phyloP scores from a whole-genome alignment of 2,797 vertebrate species.

The Semotilus atromaculatus region DNA sequence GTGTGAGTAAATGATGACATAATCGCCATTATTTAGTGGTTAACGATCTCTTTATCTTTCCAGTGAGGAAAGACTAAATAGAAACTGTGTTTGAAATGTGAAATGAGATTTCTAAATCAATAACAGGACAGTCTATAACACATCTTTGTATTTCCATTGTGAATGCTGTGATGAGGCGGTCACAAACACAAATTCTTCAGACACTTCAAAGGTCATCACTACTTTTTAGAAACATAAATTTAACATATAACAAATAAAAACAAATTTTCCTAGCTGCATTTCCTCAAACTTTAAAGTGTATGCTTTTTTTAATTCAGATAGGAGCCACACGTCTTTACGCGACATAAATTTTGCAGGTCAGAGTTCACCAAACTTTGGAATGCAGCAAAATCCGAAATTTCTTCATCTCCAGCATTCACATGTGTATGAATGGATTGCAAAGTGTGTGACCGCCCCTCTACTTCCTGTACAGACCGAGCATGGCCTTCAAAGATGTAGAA shows the following conservation, averaged over 20 bases:
- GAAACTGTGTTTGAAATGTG: neutral
- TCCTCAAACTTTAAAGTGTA: neutral
- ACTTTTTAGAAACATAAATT: neutral
- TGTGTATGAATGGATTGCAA: neutral
- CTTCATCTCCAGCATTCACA: neutral
- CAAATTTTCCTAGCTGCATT: neutral
- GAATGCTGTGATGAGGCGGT: neutral
- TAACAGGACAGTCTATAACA: neutral
- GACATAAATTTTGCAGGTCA: neutral
- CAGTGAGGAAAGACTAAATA: neutral
- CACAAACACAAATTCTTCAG: neutral
- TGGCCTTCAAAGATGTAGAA: neutral
- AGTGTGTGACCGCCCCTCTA: neutral
- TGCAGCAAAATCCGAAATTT: neutral
- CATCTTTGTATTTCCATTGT: neutral
- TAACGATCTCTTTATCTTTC: neutral
- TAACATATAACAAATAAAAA: neutral
- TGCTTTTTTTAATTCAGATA: neutral
- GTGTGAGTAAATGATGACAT: neutral
- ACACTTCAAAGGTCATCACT: neutral
- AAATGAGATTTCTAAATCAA: neutral
- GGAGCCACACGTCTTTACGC: neutral
- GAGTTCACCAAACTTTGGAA: neutral
- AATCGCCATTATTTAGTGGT: neutral
- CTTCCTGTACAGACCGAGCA: conserved; percentile 25